Percentiles rank a stretch among this genome's conserved stretches.
Evolutionary conservation across 2,888 invertebrate genomes (phyloP).

Genomic region (Agrochola lychnidis): DNA sequence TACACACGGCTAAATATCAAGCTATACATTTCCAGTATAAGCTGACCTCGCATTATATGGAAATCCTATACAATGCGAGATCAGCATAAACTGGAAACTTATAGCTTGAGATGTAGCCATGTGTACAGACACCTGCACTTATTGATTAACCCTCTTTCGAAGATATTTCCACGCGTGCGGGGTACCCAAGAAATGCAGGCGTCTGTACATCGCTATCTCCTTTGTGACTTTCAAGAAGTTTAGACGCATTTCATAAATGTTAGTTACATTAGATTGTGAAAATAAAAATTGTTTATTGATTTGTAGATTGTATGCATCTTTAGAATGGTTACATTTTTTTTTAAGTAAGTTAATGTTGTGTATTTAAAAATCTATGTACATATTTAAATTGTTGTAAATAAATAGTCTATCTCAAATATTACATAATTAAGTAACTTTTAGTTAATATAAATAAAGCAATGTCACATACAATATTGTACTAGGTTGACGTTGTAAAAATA

Average conservation of each 20-base stretch:
- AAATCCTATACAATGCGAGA: too few species aligned
- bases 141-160: background rate
- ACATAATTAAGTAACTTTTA: constrained; percentile 70
- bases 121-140: constrained; percentile 14
- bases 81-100: too few species aligned
- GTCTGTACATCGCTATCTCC: constrained; percentile 16
- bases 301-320: constrained; percentile 71
- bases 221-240: constrained; percentile 53
- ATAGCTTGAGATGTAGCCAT: too few species aligned
- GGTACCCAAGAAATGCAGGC: constrained; percentile 7
- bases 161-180: background rate
- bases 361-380: constrained; percentile 85
- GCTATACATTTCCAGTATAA: too few species aligned
- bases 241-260: constrained; percentile 74
- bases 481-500: constrained; percentile 66
- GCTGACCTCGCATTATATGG: too few species aligned
- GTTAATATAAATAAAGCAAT: constrained; percentile 62
- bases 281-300: constrained; percentile 65
- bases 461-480: constrained; percentile 67
- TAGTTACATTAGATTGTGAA: constrained; percentile 70
- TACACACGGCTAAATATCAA: too few species aligned
- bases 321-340: constrained; percentile 74
- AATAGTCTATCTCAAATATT: constrained; percentile 86
- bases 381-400: constrained; percentile 89
- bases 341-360: constrained; percentile 83